Evolutionary conservation across 2,888 invertebrate genomes (phyloP).

Genomic region (Mechanitis messenoides): DNA sequence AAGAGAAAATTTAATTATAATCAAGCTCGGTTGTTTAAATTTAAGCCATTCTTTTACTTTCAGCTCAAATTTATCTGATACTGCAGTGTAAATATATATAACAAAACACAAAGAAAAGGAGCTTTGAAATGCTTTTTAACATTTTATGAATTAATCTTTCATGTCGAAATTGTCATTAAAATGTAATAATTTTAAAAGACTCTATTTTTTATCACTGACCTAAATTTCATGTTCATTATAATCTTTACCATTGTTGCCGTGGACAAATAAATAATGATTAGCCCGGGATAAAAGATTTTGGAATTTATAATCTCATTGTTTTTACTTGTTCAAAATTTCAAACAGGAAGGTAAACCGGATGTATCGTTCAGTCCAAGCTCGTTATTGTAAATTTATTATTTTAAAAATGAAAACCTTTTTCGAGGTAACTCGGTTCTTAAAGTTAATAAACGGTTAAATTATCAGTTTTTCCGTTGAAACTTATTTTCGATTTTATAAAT

Average conservation of each 20-base stretch:
- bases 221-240: neutral
- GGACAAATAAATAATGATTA: conserved; percentile 20
- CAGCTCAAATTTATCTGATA: too few species aligned
- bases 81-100: too few species aligned
- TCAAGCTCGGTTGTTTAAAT: neutral
- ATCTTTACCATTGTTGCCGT: neutral
- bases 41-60: too few species aligned
- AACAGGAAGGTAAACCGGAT: conserved; percentile 18
- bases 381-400: conserved; percentile 11
- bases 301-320: conserved; percentile 37
- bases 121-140: too few species aligned
- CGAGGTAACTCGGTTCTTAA: conserved; percentile 16
- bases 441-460: conserved; percentile 14
- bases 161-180: too few species aligned
- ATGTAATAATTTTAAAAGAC: neutral
- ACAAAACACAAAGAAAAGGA: neutral
- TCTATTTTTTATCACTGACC: neutral
- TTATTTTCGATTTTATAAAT: neutral
- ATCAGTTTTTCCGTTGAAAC: conserved; percentile 8
- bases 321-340: conserved; percentile 24
- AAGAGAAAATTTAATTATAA: conserved; percentile 29
- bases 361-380: conserved; percentile 2
- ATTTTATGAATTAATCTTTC: too few species aligned
- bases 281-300: conserved; percentile 23
- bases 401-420: conserved; percentile 18